Percentiles rank a stretch among this genome's conserved stretches.
Evolutionary conservation across 2,797 vertebrate genomes (phyloP).

Genomic region (Lates japonicus): DNA sequence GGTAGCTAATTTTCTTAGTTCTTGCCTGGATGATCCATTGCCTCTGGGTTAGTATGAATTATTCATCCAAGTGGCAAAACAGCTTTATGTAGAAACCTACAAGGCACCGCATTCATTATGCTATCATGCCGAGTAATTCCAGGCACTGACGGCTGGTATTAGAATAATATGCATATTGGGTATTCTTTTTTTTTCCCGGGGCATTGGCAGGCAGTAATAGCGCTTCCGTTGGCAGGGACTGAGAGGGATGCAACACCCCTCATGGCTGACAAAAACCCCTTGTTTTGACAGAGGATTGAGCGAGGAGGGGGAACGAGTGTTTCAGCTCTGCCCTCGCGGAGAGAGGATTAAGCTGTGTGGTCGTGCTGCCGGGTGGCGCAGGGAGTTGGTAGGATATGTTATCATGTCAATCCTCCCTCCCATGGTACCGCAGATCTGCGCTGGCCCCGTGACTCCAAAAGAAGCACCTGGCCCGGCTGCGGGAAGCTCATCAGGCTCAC

Average conservation of each 20-base stretch:
- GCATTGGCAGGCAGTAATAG: constrained; percentile 84
- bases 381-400: constrained; percentile 56
- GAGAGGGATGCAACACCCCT: constrained; percentile 79
- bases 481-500: constrained; percentile 67
- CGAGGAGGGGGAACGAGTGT: constrained; percentile 58
- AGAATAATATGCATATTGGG: constrained; percentile 90
- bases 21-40: constrained; percentile 94
- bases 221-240: constrained; percentile 82
- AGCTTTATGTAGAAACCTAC: constrained; percentile 91
- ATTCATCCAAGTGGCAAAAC: constrained; percentile 91
- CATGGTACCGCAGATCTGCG: constrained; percentile 45
- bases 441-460: constrained; percentile 49
- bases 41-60: constrained; percentile 94
- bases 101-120: constrained; percentile 92
- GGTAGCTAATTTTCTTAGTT: constrained; percentile 94
- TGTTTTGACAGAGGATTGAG: constrained; percentile 80
- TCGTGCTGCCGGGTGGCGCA: constrained; percentile 63
- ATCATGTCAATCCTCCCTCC: constrained; percentile 71
- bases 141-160: constrained; percentile 88
- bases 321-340: constrained; percentile 65
- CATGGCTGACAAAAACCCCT: constrained; percentile 81
- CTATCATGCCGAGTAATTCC: constrained; percentile 89
- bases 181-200: constrained; percentile 81
- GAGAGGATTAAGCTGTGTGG: constrained; percentile 77
- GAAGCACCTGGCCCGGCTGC: constrained; percentile 71